Evolutionary conservation across 2,113 vertebrate species (phyloP).

Genomic region (Gnathonemus echidnorhynchus): DNA sequence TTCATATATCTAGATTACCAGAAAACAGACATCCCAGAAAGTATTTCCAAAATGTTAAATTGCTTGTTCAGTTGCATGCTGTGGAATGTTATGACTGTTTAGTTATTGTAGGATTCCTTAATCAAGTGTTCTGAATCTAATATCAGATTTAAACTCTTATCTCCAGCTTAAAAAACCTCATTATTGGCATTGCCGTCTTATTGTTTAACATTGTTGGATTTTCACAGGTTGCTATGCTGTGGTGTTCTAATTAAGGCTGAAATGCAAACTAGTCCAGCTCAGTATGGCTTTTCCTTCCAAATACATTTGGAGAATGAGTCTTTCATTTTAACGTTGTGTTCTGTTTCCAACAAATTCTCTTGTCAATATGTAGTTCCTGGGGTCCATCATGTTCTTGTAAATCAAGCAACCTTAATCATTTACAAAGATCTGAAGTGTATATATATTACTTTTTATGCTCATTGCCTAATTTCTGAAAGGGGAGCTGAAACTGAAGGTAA

Average conservation of each 20-base stretch:
- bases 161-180: background rate
- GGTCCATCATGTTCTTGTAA: background rate
- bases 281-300: background rate
- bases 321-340: background rate
- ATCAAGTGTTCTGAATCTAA: slow-evolving; percentile 20
- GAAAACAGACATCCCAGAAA: background rate
- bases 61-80: slow-evolving; percentile 36
- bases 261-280: background rate
- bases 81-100: slow-evolving; percentile 31
- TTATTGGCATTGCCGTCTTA: background rate
- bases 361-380: background rate
- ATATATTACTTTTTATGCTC: background rate
- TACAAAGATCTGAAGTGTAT: background rate
- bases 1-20: background rate
- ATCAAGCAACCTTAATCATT: background rate
- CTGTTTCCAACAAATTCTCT: background rate
- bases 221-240: background rate
- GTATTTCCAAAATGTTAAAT: slow-evolving; percentile 6
- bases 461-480: background rate
- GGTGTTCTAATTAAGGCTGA: slow-evolving; percentile 2
- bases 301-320: background rate
- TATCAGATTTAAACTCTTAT: background rate
- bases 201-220: background rate
- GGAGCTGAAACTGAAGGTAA: background rate
- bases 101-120: slow-evolving; percentile 29